phyloP scores from a whole-genome alignment of 2,888 invertebrate species.

The Pardosa pseudoannulata region DNA sequence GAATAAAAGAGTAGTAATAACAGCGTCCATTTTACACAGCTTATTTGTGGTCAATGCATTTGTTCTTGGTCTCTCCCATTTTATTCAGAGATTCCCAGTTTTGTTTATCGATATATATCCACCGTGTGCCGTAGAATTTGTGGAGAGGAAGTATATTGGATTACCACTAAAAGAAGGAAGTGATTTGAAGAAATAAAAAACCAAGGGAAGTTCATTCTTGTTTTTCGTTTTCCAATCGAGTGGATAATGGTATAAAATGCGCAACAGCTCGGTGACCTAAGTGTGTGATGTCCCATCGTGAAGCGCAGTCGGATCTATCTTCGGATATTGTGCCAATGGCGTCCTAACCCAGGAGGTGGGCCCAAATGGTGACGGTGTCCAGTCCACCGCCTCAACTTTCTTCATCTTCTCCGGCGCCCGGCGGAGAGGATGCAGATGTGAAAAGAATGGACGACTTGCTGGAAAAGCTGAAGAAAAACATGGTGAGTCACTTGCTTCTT shows the following conservation, averaged over 20 bases:
- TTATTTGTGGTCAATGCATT: no score
- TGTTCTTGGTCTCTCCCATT: no score
- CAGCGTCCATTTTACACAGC: no score
- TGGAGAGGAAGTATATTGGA: not conserved
- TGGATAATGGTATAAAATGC: slow-evolving; percentile 48
- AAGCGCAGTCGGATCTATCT: not conserved
- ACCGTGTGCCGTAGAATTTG: no score
- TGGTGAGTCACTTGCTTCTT: slow-evolving; percentile 32
- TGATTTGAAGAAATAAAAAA: no score
- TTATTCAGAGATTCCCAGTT: no score
- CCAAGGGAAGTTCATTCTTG: no score
- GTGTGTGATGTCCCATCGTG: no score
- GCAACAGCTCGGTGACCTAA: slow-evolving; percentile 53
- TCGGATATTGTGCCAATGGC: not conserved
- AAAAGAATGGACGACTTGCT: slow-evolving; percentile 54
- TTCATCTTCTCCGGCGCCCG: slow-evolving; percentile 18
- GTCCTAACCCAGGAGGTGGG: not conserved
- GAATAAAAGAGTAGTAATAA: no score
- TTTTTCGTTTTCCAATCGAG: no score
- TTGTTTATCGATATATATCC: no score
- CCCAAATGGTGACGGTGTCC: slow-evolving; percentile 47
- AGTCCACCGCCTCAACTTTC: slow-evolving; percentile 31
- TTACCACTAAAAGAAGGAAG: no score
- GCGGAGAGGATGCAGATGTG: slow-evolving; percentile 13
- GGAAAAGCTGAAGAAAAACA: slow-evolving; percentile 45